Percentiles rank a stretch among this genome's conserved stretches.
Conservation (phyloP, 2,888 invertebrate species). For the Mycalesis mineus region DNA sequence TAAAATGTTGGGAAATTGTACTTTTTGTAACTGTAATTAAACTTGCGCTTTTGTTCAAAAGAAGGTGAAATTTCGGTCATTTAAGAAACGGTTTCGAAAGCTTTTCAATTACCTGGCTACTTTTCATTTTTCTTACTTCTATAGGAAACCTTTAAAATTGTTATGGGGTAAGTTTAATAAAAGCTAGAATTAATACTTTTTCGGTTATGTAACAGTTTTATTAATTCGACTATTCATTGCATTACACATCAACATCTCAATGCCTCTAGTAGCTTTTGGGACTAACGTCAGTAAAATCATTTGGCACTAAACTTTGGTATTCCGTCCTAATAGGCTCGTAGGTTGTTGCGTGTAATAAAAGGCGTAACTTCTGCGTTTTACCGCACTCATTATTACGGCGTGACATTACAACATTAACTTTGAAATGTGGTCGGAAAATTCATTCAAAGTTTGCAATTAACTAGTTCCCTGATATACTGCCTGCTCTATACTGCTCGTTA, state of each 20-base stretch:
- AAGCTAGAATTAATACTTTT: no score
- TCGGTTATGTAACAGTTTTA: no score
- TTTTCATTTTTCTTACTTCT: no score
- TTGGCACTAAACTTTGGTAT: neutral
- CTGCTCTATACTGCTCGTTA: constrained; percentile 49
- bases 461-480: constrained; percentile 67
- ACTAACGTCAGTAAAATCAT: no score
- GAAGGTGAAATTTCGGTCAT: neutral
- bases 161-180: no score
- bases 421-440: constrained; percentile 68
- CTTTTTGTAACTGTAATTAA: neutral
- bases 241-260: no score
- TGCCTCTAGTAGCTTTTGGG: no score
- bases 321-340: neutral
- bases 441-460: constrained; percentile 71
- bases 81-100: neutral
- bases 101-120: neutral
- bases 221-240: no score
- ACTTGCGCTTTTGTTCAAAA: neutral
- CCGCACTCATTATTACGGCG: constrained; percentile 53
- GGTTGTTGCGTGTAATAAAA: neutral
- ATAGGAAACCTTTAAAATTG: no score
- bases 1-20: neutral
- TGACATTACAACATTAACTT: constrained; percentile 53
- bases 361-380: constrained; percentile 33